phyloP scores from a whole-genome alignment of 1,140 invertebrate genomes.

The Ips nitidus region DNA sequence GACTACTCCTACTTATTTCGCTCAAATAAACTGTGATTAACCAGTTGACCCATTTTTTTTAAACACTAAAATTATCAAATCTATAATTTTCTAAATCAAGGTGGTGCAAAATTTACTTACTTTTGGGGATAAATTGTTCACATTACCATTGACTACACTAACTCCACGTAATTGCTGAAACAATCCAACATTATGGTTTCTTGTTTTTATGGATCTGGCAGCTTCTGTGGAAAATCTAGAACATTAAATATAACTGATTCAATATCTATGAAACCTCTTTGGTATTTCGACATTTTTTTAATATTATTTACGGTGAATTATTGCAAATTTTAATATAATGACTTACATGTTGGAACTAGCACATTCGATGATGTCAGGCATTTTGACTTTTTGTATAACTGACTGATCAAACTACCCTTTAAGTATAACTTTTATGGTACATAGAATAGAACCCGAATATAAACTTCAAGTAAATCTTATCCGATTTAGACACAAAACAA shows the following conservation, averaged over 20 bases:
- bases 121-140: constrained; percentile 54
- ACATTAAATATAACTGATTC: constrained; percentile 27
- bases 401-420: constrained; percentile 11
- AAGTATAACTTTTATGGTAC: constrained; percentile 52
- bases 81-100: no score
- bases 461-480: constrained; percentile 46
- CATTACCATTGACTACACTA: constrained; percentile 48
- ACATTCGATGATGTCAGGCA: constrained; percentile 46
- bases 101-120: constrained; percentile 37
- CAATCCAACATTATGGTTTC: constrained; percentile 44
- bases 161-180: constrained; percentile 50
- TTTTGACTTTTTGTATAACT: constrained; percentile 30
- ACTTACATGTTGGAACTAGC: constrained; percentile 25
- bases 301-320: no score
- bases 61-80: no score
- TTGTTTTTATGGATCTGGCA: constrained; percentile 41
- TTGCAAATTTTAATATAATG: background rate
- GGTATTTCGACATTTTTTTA: no score
- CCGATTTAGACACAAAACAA: constrained; percentile 46
- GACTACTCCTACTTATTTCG: no score
- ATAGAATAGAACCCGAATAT: constrained; percentile 51
- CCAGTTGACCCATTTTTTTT: no score
- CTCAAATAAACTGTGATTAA: no score
- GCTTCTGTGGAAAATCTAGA: constrained; percentile 48
- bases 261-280: background rate